phyloP scores from a whole-genome alignment of 2,113 vertebrate species.

The Sebastes fasciatus region DNA sequence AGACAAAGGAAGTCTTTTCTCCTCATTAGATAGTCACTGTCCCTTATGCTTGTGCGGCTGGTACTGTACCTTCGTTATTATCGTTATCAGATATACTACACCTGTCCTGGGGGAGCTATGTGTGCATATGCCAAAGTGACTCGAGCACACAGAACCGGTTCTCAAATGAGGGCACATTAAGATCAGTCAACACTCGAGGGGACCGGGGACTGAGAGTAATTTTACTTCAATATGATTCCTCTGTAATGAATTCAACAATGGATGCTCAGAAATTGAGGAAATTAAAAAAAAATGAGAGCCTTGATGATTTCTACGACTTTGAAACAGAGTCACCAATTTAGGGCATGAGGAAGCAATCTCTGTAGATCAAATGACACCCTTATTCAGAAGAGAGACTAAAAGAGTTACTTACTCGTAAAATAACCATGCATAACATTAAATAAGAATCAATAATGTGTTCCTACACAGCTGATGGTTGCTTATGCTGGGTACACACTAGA shows the following conservation, averaged over 20 bases:
- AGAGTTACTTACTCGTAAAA: slow-evolving; percentile 15
- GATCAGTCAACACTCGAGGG: slow-evolving; percentile 54
- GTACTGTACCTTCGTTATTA: slow-evolving; percentile 19
- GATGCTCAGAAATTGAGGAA: slow-evolving; percentile 36
- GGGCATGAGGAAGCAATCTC: slow-evolving; percentile 16
- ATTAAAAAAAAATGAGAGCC: slow-evolving; percentile 28
- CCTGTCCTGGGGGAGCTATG: not conserved
- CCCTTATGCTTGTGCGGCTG: not conserved
- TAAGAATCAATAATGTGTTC: not conserved
- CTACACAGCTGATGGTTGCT: not conserved
- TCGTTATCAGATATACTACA: not conserved
- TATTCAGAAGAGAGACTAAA: not conserved
- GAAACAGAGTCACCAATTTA: slow-evolving; percentile 17
- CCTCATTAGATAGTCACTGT: not conserved
- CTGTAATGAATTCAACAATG: slow-evolving; percentile 53
- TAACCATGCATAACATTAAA: slow-evolving; percentile 20
- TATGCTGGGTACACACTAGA: too few species aligned
- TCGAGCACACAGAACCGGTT: slow-evolving; percentile 17
- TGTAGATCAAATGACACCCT: slow-evolving; percentile 17
- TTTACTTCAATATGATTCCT: slow-evolving; percentile 34
- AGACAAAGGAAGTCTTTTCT: not conserved
- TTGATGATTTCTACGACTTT: slow-evolving; percentile 36
- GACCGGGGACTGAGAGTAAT: slow-evolving; percentile 33
- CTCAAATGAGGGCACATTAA: slow-evolving; percentile 51
- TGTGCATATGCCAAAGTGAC: slow-evolving; percentile 29